Conservation (phyloP, 2,888 invertebrate genomes). For the Nomada ruficornis region DNA sequence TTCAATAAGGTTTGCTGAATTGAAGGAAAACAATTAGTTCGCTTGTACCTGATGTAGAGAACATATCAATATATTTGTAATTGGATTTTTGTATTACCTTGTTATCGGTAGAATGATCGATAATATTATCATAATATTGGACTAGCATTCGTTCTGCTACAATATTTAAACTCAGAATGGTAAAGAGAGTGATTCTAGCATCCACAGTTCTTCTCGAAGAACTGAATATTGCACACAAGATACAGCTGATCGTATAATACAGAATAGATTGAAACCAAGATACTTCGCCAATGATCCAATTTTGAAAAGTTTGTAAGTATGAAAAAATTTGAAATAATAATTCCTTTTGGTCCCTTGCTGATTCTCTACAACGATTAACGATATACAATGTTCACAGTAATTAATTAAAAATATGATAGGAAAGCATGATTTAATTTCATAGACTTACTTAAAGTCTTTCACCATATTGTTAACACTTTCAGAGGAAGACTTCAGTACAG, state of each 20-base stretch:
- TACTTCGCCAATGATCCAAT: conserved; percentile 87
- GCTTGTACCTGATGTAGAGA: neutral
- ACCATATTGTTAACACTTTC: conserved; percentile 84
- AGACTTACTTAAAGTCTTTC: conserved; percentile 84
- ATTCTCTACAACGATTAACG: conserved; percentile 78
- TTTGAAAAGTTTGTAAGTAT: conserved; percentile 86
- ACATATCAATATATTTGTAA: neutral
- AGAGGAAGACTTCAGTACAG: conserved; percentile 85
- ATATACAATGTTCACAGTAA: conserved; percentile 5
- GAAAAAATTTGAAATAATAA: conserved; percentile 86
- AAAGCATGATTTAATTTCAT: neutral
- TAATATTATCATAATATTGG: conserved; percentile 74
- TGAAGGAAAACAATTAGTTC: conserved; percentile 1
- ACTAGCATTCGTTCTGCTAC: conserved; percentile 84
- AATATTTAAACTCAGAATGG: conserved; percentile 85
- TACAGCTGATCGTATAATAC: conserved; percentile 86
- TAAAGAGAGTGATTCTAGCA: conserved; percentile 86
- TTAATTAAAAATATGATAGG: neutral
- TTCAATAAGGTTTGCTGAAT: conserved; percentile 67
- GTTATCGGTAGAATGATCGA: conserved; percentile 62
- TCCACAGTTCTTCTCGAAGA: conserved; percentile 85
- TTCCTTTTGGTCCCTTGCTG: conserved; percentile 86
- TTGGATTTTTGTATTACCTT: conserved; percentile 68
- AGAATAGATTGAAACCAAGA: conserved; percentile 87
- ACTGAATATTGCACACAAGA: conserved; percentile 86